phyloP scores from a whole-genome alignment of 2,797 vertebrate genomes.

The Pipistrellus pipistrellus region DNA sequence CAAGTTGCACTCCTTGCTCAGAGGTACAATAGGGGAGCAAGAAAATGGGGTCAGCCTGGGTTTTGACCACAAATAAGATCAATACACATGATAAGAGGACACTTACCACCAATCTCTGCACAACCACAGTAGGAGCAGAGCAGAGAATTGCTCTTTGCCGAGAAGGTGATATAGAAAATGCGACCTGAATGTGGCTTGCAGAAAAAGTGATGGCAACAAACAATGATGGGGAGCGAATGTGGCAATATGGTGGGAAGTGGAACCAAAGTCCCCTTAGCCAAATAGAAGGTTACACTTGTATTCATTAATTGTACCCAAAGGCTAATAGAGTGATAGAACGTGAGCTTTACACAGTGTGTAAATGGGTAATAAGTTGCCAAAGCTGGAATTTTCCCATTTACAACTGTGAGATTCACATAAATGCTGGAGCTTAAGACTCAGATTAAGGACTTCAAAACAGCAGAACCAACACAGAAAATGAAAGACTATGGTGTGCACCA shows the following conservation, averaged over 20 bases:
- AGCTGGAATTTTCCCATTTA: neutral
- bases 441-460: neutral
- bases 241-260: neutral
- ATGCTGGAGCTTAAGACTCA: neutral
- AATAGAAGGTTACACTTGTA: neutral
- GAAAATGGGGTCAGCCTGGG: slow-evolving; percentile 34
- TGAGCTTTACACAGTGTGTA: neutral
- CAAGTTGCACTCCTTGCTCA: neutral
- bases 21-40: neutral
- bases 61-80: slow-evolving; percentile 45
- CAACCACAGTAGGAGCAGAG: neutral
- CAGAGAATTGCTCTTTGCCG: neutral
- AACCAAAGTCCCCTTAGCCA: neutral
- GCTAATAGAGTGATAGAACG: neutral
- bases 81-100: neutral
- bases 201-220: neutral
- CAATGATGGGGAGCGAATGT: neutral
- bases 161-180: slow-evolving; percentile 3
- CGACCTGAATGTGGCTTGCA: neutral
- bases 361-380: neutral
- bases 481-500: neutral
- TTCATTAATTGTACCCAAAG: neutral
- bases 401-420: neutral
- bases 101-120: slow-evolving; percentile 18
- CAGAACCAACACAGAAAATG: neutral